Conservation (phyloP, 2,113 vertebrate genomes). For the Psilopsiagon aymara region DNA sequence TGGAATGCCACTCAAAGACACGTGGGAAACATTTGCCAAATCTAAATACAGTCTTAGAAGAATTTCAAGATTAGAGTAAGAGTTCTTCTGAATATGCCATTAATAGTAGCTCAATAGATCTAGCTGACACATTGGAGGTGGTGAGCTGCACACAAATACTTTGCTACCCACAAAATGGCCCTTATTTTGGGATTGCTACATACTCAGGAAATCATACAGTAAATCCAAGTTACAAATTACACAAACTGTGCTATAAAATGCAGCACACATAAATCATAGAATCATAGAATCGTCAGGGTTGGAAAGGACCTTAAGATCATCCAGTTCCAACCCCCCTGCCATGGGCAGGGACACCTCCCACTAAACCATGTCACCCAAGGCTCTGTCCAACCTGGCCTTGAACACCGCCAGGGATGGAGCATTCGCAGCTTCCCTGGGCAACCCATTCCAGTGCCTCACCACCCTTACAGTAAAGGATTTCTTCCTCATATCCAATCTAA, state of each 20-base stretch:
- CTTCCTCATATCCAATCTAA: not conserved
- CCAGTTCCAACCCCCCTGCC: no score
- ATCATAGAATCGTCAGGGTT: no score
- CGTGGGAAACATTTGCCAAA: conserved; percentile 41
- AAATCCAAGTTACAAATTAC: not conserved
- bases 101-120: conserved; percentile 2
- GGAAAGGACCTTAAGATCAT: no score
- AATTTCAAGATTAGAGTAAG: not conserved
- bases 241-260: not conserved
- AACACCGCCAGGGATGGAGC: no score
- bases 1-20: conserved; percentile 52
- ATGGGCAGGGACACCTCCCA: no score
- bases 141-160: conserved; percentile 12
- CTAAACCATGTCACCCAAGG: no score
- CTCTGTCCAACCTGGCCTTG: no score
- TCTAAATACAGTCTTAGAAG: conserved; percentile 9
- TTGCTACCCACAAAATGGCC: conserved; percentile 26
- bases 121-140: not conserved
- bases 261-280: not conserved
- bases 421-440: no score
- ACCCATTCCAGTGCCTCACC: no score
- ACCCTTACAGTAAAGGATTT: no score
- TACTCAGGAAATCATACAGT: not conserved
- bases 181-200: not conserved
- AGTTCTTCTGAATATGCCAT: conserved; percentile 6